These are phyloP conservation scores for Homalodisca vitripennis DNA, from an alignment of 1,140 invertebrate genomes.

Conservation along the genomic window DNA sequence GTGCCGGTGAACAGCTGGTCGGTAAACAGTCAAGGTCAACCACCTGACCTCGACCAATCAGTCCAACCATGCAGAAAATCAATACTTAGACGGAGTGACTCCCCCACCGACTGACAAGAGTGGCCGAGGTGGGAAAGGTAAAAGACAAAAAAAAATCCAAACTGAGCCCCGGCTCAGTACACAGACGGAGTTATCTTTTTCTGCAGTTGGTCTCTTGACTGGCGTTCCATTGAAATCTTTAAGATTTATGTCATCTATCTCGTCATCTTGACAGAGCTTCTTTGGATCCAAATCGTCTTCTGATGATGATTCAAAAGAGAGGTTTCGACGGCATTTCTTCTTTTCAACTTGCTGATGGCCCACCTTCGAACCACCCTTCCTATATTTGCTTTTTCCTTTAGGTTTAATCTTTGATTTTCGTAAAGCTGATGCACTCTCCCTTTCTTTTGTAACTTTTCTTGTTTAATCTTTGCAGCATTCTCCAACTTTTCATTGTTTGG, in stretches of 20 bases:
- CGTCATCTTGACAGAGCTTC: conserved; percentile 18
- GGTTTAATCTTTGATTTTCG: background rate
- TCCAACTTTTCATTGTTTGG: background rate
- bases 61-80: too few relatives aligned
- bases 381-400: conserved; percentile 3
- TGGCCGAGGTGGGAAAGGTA: too few relatives aligned
- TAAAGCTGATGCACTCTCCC: background rate
- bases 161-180: too few relatives aligned
- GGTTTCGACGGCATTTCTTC: background rate
- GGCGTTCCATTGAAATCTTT: background rate
- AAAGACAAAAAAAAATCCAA: too few relatives aligned
- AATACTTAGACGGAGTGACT: too few relatives aligned
- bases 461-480: background rate
- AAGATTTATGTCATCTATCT: conserved; percentile 17
- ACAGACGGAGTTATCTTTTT: too few relatives aligned
- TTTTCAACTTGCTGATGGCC: background rate
- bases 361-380: background rate
- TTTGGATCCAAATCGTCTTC: background rate
- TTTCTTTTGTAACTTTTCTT: too few relatives aligned
- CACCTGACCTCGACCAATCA: too few relatives aligned
- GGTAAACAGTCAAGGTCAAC: too few relatives aligned
- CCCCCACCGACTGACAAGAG: too few relatives aligned
- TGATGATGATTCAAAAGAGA: background rate
- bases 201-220: background rate
- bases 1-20: too few relatives aligned